Evolutionary conservation across 2,888 invertebrate species (phyloP).

Genomic region (Himalopsyche tibetana): DNA sequence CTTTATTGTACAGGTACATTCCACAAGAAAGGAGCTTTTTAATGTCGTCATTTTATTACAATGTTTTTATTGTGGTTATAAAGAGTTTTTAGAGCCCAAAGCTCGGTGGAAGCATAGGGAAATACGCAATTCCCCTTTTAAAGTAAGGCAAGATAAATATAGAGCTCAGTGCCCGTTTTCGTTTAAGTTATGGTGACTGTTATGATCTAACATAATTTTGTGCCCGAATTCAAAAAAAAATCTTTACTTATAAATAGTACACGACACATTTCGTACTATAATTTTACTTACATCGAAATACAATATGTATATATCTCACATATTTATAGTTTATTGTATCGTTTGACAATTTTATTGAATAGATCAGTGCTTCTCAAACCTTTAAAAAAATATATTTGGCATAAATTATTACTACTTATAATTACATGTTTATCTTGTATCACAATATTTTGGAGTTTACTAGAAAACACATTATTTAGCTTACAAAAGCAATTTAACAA

Average conservation of each 20-base stretch:
- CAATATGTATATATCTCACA: no score
- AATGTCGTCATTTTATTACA: constrained; percentile 43
- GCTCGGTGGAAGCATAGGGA: constrained; percentile 21
- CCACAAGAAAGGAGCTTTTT: constrained; percentile 20
- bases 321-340: no score
- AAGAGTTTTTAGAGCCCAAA: constrained; percentile 38
- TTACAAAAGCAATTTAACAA: no score
- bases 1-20: background rate
- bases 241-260: background rate
- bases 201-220: constrained; percentile 34
- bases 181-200: constrained; percentile 27
- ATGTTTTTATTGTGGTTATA: constrained; percentile 43
- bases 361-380: no score
- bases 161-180: constrained; percentile 23
- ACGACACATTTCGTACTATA: background rate
- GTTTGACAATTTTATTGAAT: no score
- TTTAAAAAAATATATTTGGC: no score
- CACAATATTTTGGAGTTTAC: no score
- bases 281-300: background rate
- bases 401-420: no score
- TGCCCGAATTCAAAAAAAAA: background rate
- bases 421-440: no score
- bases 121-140: constrained; percentile 36
- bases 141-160: constrained; percentile 38
- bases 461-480: no score